Evolutionary conservation across 2,797 vertebrate genomes (phyloP), one percentile per base, ranked within the genome.

Genomic region (Botia almorhae): DNA sequence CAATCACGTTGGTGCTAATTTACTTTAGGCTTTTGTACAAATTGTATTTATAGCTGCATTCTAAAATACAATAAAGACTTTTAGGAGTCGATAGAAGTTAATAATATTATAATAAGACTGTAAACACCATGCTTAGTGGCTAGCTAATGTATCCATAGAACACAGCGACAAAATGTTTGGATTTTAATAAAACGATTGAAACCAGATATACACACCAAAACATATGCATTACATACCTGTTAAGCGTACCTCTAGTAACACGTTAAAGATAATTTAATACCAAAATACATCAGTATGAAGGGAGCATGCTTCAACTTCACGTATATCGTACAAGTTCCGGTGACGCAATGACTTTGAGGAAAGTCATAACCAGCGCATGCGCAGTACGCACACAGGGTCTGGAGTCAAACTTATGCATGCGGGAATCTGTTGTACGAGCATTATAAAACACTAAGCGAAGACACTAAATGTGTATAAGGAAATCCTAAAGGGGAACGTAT

Each of bases 341-440:
- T 85, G 82, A 81, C 65, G 82, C 33, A 4, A 39, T 80, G 84
- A 87, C 84, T 85, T 87, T 85, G 75, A 83, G 46, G 64, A 85
- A 81, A 78, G 84, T 81, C 81, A 82, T 11, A 7, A 67, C 5
- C 0, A n/a, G 11, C 60, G 78, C 74, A 17, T 55, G 70, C 69
- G 70, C 78, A 80, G 29, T 46, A 43, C 21, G 19, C 19, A 11
- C 13, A 5, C 5, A 12, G 29, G 1, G 23, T 17, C 29, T 36
- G 48, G 3, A 4, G 21, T 63, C 4, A 46, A 16, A 36, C 2
- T 17, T 17, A 26, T 65, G 1, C 29, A 33, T 50, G 2, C 12
- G 39, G 8, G 23, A 4, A 1, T 16, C 33, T 29, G 4, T 48
- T 69, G 2, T n/a, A 0, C n/a, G 33, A 10, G 65, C 43, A 4